Percentiles rank a stretch among this genome's conserved stretches.
Evolutionary conservation across 2,797 vertebrate genomes (phyloP).

Genomic region (Setipinna tenuifilis): DNA sequence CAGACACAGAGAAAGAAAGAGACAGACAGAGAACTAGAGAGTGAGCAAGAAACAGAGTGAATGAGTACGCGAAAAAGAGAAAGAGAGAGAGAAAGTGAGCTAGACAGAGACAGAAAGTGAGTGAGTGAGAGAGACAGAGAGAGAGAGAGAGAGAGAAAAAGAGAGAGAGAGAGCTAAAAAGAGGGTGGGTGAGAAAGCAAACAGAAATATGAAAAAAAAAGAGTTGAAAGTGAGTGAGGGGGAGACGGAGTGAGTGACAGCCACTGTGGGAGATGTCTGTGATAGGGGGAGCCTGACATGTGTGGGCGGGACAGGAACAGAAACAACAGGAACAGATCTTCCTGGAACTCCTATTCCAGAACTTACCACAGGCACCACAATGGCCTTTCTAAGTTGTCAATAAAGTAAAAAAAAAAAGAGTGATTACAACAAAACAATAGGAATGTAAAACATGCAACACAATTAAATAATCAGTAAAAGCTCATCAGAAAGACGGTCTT

Average conservation of each 20-base stretch:
- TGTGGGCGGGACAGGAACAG: neutral
- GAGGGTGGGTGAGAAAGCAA: constrained; percentile 38
- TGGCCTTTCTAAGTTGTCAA: constrained; percentile 12
- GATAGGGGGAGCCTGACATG: neutral
- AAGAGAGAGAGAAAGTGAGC: constrained; percentile 40
- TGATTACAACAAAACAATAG: constrained; percentile 36
- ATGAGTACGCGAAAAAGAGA: constrained; percentile 4
- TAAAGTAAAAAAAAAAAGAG: constrained; percentile 22
- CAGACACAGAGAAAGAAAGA: no score
- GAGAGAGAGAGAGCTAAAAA: constrained; percentile 9
- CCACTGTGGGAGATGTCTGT: neutral
- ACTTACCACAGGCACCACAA: neutral
- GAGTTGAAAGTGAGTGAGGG: constrained; percentile 27
- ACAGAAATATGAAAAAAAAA: constrained; percentile 34
- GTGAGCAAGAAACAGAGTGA: constrained; percentile 53
- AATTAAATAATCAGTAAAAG: constrained; percentile 25
- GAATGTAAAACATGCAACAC: constrained; percentile 15
- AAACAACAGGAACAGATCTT: neutral
- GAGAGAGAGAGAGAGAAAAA: constrained; percentile 22
- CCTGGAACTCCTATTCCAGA: constrained; percentile 5
- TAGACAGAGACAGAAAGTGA: constrained; percentile 47
- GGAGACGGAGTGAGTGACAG: constrained; percentile 38
- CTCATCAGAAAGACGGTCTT: constrained; percentile 18
- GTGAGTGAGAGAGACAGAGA: constrained; percentile 10
- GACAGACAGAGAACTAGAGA: no score